Evolutionary conservation across 2,113 vertebrate genomes (phyloP), one percentile per base, ranked within the genome.

Genomic region (Malurus alboscapulatus): DNA sequence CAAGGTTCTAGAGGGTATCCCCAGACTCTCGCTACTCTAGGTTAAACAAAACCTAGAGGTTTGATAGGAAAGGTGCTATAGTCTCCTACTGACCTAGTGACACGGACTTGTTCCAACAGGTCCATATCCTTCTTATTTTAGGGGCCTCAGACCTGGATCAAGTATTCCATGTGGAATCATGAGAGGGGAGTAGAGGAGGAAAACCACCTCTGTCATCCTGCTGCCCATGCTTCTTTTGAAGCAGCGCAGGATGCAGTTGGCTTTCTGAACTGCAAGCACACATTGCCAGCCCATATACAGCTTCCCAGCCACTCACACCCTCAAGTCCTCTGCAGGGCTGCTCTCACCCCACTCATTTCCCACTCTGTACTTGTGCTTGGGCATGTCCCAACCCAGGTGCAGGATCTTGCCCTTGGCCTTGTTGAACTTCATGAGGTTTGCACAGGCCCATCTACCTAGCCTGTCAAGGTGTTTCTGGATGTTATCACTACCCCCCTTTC

Each of bases 401-500:
- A 68, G 18, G 29, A 42, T n/a, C 18, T 73, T 67, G 17, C 7
- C 32, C 15, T 32, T 55, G 42, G 5, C 10, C 17, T 76, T 75
- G 19, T 8, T 57, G 16, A 68, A 45, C 15, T 30, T 34, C 12
- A 79, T 32, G 21, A 47, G 6, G 2, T 58, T 75, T n/a, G 3
- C n/a, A 30, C 2, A 3, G 44, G 14, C 24, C 27, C 20, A 38
- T 8, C 9, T 53, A 5, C 38, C 5, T 4, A 71, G 7, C 14
- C 34, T 45, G 63, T 50, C n/a, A 30, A 54, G 19, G 6, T 44
- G 13, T 2, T 26, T 85, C 21, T 59, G 34, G 8, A 48, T 48
- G 8, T 36, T 15, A n/a, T 25, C 4, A 9, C 24, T 73, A 73
- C 4, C 3, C 15, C 26, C 3, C 0, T 27, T 47, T 62, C n/a